Base-by-base conservation (phyloP, 2,888 invertebrate species). In the Drosophila peninsularis region DNA sequence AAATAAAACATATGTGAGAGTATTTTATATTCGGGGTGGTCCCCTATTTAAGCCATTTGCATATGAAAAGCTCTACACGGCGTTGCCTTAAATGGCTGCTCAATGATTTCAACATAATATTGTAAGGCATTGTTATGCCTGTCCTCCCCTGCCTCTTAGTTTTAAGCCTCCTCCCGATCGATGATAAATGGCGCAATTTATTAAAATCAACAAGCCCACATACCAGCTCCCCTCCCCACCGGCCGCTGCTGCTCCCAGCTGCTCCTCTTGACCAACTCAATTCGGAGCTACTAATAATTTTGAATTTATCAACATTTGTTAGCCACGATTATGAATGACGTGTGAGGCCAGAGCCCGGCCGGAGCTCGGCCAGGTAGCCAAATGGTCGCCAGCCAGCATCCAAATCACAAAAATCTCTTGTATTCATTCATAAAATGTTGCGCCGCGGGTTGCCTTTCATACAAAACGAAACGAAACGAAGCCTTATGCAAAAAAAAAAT, bases 21-120 rank as follows among this genome's bases (percentile, higher is more conserved):
- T 64, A 50, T 63, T 62, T 62, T 42, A 30, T 27, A 34, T 47
- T 66, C 80, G 67, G 82, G 86, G 88, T 84, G 83, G 88, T 84
- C 83, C 24, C 5, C 55, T 37, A 34, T 52, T 50, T 41, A 42
- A 49, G 30, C n/a, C 68, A 89, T 90, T 89, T 88, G 66, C 83
- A 89, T 89, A 81, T 84, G 87, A 89, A 89, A 85, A 82, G 71
- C 74, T 62, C 68, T 57, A 74, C 69, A 69, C 65, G 45, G 45
- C 14, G 7, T 72, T 66, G 73, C 71, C 82, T 78, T 78, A 90
- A 88, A 90, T 88, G 84, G 88, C 62, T 79, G 70, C 77, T 86
- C 89, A 90, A 89, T 89, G 90, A 82, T 89, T 90, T 89, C 90
- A 89, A 89, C 90, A 90, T 82, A 72, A 82, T 71, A 88, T 83